Evolutionary conservation across 92 coral and sea anemone species (phyloP), one percentile per base, ranked within the genome.

Genomic region (Metridium senile): DNA sequence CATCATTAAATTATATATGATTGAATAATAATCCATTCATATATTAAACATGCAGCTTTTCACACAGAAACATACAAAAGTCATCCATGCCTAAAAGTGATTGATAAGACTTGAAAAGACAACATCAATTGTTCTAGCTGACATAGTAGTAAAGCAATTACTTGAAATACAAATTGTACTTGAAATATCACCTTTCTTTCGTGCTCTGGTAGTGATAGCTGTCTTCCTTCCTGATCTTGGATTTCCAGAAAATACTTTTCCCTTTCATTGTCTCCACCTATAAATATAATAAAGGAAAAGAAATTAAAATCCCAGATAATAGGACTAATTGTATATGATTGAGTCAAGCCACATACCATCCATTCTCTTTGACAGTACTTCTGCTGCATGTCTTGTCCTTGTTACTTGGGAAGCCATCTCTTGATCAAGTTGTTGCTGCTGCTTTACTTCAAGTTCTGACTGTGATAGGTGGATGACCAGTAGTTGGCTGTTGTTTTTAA

Each of bases 121-220:
- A n/a, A n/a, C n/a, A n/a, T n/a, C n/a, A n/a, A n/a, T n/a, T n/a
- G n/a, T n/a, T n/a, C n/a, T n/a, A n/a, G n/a, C n/a, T n/a, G n/a
- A n/a, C n/a, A n/a, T n/a, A n/a, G n/a, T n/a, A n/a, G n/a, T n/a
- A n/a, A n/a, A n/a, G n/a, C n/a, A n/a, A n/a, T n/a, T n/a, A n/a
- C n/a, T n/a, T n/a, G n/a, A n/a, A n/a, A n/a, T n/a, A n/a, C n/a
- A n/a, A n/a, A n/a, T n/a, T n/a, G n/a, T n/a, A n/a, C n/a, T n/a
- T n/a, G n/a, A n/a, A n/a, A n/a, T n/a, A n/a, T 25, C 53, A 94
- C 98, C 97, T 94, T 94, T 80, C 97, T 85, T 74, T 91, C 98
- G 33, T 58, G 74, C 33, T 86, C 97, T 2, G 98, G 98, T 19
- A 94, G 57, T 11, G 75, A n/a, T 23, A 94, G 70, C 68, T 97